These are phyloP conservation scores for Nephrotoma flavescens DNA, from an alignment of 2,888 invertebrate genomes.

Conservation along the genomic window DNA sequence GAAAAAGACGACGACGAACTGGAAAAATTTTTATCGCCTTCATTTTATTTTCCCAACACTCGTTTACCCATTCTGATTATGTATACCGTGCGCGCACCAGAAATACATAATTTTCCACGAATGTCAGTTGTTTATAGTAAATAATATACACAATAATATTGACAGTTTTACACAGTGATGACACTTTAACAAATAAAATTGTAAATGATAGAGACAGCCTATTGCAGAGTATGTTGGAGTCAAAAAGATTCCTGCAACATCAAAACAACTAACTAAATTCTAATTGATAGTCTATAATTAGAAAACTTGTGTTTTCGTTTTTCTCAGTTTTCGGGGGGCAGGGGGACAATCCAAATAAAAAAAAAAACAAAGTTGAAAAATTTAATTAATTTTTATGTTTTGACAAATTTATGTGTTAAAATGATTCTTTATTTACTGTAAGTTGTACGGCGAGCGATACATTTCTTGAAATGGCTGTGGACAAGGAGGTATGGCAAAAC, in stretches of 20 bases:
- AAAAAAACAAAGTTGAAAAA: neutral
- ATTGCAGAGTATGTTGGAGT: neutral
- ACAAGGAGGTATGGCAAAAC: neutral
- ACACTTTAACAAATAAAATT: neutral
- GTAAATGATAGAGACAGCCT: neutral
- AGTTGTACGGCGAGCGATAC: too few relatives aligned
- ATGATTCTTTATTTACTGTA: neutral
- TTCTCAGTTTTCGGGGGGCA: neutral
- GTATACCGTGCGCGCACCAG: too few relatives aligned
- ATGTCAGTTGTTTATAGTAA: neutral
- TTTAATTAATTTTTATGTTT: neutral
- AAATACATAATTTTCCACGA: neutral
- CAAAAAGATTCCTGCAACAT: neutral
- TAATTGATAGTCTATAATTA: neutral
- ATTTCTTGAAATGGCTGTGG: too few relatives aligned
- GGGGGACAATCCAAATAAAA: too few relatives aligned
- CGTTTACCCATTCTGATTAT: too few relatives aligned
- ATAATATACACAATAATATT: neutral
- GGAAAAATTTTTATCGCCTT: neutral
- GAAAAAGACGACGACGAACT: neutral
- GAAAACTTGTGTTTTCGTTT: neutral
- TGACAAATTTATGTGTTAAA: neutral
- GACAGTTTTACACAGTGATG: neutral
- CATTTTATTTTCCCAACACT: too few relatives aligned
- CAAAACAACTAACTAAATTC: neutral